phyloP scores from a whole-genome alignment of 2,113 vertebrate genomes.

The Scalopus aquaticus region DNA sequence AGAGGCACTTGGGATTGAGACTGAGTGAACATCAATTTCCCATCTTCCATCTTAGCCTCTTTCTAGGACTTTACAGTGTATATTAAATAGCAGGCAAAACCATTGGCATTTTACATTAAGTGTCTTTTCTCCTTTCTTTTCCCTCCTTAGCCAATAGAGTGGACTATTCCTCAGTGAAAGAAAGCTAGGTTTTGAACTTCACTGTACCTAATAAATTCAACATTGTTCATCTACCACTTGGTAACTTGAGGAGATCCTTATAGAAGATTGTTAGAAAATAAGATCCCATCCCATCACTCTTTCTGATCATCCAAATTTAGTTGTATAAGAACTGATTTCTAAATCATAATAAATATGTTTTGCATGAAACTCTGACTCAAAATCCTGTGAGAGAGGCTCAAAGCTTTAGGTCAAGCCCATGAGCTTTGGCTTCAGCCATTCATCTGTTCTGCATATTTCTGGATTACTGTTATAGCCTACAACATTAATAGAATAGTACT shows the following conservation, averaged over 20 bases:
- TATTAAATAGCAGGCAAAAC: background rate
- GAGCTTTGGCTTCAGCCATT: constrained; percentile 29
- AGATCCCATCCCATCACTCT: background rate
- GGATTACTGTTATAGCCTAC: background rate
- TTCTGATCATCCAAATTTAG: background rate
- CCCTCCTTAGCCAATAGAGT: background rate
- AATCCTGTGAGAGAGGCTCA: background rate
- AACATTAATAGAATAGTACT: background rate
- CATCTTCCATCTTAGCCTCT: background rate
- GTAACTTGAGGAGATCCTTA: background rate
- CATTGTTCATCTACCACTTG: background rate
- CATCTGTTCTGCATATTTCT: background rate
- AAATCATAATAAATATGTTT: constrained; percentile 7
- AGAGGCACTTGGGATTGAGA: background rate
- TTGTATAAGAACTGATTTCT: background rate
- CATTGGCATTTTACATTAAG: background rate
- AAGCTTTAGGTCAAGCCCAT: background rate
- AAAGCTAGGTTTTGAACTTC: background rate
- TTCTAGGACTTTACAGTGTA: background rate
- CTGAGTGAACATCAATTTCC: background rate
- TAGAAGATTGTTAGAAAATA: background rate
- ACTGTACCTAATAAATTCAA: background rate
- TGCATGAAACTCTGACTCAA: background rate
- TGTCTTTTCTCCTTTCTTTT: background rate
- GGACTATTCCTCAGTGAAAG: constrained; percentile 9